Evolutionary conservation across 2,113 vertebrate genomes (phyloP), one percentile per base, ranked within the genome.

Genomic region (Chloroceryle aenea): DNA sequence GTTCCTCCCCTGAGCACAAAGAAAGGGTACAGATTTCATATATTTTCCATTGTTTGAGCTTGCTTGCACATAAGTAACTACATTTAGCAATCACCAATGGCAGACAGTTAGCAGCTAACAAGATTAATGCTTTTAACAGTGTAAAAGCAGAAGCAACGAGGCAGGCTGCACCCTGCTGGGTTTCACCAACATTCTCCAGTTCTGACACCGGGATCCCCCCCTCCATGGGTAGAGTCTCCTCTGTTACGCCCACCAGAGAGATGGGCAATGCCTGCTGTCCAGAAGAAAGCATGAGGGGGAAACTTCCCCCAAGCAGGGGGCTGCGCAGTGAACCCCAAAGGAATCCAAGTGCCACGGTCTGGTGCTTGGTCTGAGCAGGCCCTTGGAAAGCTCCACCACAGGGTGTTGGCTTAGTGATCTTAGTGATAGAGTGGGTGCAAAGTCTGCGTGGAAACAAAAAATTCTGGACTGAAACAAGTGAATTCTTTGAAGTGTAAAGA

Each of bases 41-140:
- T 73, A 43, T 88, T 95, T 96, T 67, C 95, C 69, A 96, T 95
- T 94, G 96, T 94, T 93, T 42, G 67, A 84, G 55, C 42, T 71
- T 79, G 63, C 74, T 73, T 69, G n/a, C 47, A 73, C 32, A 62
- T 30, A 82, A 83, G 61, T 27, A 78, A 72, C 72, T 71, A 34
- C 86, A 43, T 83, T 76, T 61, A 96, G 82, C 59, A 55, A 29
- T 63, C 73, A 55, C 26, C 67, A 84, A 23, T 3, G 15, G 76
- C 23, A 64, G 63, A 80, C 38, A 74, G 12, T 23, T 38, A 90
- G 75, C 76, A 95, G 71, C 45, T 80, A 52, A 66, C 68, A 55
- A n/a, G 69, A 84, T 62, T 62, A 29, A 43, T 10, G 29, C 29
- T 89, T 91, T 58, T 27, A 94, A 74, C 71, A 76, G 30, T 3